Percentiles rank a stretch among this genome's conserved stretches.
phyloP scores from a whole-genome alignment of 35 echinoderm and acorn worm genomes.

The Heliocidaris erythrogramma region DNA sequence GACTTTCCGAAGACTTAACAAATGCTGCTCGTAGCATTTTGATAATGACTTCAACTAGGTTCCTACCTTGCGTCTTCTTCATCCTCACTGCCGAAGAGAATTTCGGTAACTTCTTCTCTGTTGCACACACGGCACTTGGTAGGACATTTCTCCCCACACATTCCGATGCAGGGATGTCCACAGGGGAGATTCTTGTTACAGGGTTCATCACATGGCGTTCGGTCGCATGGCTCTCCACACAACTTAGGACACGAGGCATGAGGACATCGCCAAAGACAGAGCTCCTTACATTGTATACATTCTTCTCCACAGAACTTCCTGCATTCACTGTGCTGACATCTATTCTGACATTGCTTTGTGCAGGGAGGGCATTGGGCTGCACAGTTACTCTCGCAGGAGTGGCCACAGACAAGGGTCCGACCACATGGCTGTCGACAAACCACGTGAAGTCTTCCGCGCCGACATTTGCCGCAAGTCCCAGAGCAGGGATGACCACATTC shows the following conservation, averaged over 20 bases:
- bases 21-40: too few species aligned
- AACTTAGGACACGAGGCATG: constrained; percentile 48
- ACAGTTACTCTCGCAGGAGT: constrained; percentile 71
- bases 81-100: constrained; percentile 87
- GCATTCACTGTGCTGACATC: constrained; percentile 72
- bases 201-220: constrained; percentile 53
- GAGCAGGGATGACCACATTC: constrained; percentile 72
- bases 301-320: constrained; percentile 66
- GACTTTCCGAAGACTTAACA: too few species aligned
- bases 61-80: constrained; percentile 59
- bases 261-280: constrained; percentile 57
- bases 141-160: constrained; percentile 79
- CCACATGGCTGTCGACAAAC: constrained; percentile 65
- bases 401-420: constrained; percentile 79
- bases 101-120: constrained; percentile 67
- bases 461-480: constrained; percentile 67
- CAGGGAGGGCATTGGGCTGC: constrained; percentile 85
- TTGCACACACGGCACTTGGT: constrained; percentile 67
- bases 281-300: constrained; percentile 65
- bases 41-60: too few species aligned
- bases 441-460: constrained; percentile 62
- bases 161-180: constrained; percentile 66
- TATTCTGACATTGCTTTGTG: constrained; percentile 66
- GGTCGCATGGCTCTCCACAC: constrained; percentile 59
- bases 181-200: constrained; percentile 52